Evolutionary conservation across 1,140 invertebrate genomes (phyloP).

Genomic region (Brachystomella parvula): DNA sequence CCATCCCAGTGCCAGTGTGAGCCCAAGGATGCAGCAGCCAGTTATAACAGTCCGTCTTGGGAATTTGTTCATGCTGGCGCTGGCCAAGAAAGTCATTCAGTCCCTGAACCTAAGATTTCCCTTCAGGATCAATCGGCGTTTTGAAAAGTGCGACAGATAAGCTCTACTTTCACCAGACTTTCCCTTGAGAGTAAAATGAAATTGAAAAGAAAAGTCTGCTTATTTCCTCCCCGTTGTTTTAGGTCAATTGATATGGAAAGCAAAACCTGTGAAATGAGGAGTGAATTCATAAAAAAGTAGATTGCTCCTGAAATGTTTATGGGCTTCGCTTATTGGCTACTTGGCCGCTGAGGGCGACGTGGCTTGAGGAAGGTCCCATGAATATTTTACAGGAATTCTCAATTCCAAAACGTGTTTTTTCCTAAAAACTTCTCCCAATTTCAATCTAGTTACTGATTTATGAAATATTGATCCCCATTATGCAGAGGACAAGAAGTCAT

Average conservation of each 20-base stretch:
- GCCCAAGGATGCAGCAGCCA: slow-evolving; percentile 25
- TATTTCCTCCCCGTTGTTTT: background rate
- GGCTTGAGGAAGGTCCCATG: background rate
- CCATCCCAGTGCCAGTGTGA: slow-evolving; percentile 35
- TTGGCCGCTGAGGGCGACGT: background rate
- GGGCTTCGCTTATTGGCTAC: background rate
- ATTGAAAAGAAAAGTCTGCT: background rate
- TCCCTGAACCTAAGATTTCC: background rate
- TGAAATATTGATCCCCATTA: slow-evolving; percentile 1
- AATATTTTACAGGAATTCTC: slow-evolving; percentile 1
- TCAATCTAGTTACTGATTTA: background rate
- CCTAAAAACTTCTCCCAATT: background rate
- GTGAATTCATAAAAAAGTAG: slow-evolving; percentile 7
- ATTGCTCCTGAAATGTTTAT: too few species aligned
- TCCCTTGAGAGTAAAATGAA: background rate
- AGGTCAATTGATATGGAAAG: slow-evolving; percentile 6
- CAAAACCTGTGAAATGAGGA: background rate
- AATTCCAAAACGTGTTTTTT: slow-evolving; percentile 6
- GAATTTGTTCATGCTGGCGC: slow-evolving; percentile 37
- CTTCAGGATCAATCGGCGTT: background rate
- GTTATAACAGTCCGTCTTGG: slow-evolving; percentile 29
- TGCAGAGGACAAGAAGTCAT: background rate
- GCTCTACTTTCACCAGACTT: background rate
- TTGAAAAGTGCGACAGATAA: background rate
- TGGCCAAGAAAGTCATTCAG: too few species aligned